Conservation (phyloP, 2,888 invertebrate species). For the Amitus sp. region DNA sequence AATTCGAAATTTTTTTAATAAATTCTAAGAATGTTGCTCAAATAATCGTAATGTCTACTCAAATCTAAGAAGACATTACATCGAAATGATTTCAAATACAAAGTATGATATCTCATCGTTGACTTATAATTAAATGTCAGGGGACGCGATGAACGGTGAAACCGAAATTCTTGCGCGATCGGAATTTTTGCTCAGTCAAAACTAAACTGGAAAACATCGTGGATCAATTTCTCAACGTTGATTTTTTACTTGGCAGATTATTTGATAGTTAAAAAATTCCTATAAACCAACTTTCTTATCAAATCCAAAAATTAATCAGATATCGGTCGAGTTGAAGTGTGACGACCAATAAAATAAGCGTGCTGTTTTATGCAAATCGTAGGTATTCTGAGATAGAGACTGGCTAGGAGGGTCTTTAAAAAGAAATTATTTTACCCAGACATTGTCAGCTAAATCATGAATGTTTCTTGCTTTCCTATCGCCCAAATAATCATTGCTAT, state of each 20-base stretch:
- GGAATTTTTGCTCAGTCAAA: too few relatives aligned
- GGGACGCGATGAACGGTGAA: too few relatives aligned
- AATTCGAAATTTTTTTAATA: too few relatives aligned
- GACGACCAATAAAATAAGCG: conserved; percentile 44
- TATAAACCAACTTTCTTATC: too few relatives aligned
- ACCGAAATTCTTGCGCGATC: too few relatives aligned
- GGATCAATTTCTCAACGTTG: too few relatives aligned
- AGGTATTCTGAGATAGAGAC: conserved; percentile 42
- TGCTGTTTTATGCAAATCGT: conserved; percentile 40
- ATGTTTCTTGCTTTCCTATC: conserved; percentile 8
- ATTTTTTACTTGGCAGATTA: conserved; percentile 25
- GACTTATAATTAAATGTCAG: too few relatives aligned
- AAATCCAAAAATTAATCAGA: conserved; percentile 34
- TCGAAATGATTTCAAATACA: too few relatives aligned
- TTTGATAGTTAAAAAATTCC: conserved; percentile 34
- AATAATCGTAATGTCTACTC: neutral
- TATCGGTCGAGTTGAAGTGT: conserved; percentile 42
- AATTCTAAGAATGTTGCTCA: conserved; percentile 20
- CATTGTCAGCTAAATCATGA: conserved; percentile 4
- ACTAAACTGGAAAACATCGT: too few relatives aligned
- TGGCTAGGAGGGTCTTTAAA: conserved; percentile 26
- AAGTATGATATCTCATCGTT: too few relatives aligned
- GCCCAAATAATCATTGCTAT: conserved; percentile 22
- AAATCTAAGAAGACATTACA: too few relatives aligned
- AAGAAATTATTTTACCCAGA: conserved; percentile 20